Conservation (phyloP, 2,888 invertebrate genomes). For the Diarsia mendica region DNA sequence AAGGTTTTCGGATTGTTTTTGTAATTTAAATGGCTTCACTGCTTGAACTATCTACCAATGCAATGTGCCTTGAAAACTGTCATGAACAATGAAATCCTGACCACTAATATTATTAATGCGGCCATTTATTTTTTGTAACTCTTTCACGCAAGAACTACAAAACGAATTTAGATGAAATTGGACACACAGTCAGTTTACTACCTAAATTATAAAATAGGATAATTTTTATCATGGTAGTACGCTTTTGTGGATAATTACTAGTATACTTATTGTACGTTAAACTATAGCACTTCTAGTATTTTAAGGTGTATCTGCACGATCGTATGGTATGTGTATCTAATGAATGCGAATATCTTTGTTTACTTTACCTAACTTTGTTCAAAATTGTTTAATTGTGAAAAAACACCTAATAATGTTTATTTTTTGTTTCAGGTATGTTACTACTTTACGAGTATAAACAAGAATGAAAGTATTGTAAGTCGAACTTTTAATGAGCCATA, state of each 20-base stretch:
- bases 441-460: not conserved
- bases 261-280: not conserved
- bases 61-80: not conserved
- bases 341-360: not conserved
- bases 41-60: no score
- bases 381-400: not conserved
- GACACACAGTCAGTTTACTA: not conserved
- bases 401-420: constrained; percentile 7
- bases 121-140: not conserved
- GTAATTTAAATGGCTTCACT: not conserved
- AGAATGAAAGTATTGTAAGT: constrained; percentile 19
- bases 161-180: not conserved
- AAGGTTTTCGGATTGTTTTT: not conserved
- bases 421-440: constrained; percentile 48
- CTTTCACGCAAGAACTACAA: not conserved
- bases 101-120: not conserved
- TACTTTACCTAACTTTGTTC: not conserved
- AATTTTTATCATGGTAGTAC: not conserved
- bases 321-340: not conserved
- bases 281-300: constrained; percentile 16
- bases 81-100: not conserved
- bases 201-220: not conserved
- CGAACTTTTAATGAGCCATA: constrained; percentile 25
- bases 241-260: not conserved
- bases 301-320: not conserved